Evolutionary conservation across 53 echinoderm and acorn worm genomes (phyloP).

Genomic region (Glandiceps talaboti): DNA sequence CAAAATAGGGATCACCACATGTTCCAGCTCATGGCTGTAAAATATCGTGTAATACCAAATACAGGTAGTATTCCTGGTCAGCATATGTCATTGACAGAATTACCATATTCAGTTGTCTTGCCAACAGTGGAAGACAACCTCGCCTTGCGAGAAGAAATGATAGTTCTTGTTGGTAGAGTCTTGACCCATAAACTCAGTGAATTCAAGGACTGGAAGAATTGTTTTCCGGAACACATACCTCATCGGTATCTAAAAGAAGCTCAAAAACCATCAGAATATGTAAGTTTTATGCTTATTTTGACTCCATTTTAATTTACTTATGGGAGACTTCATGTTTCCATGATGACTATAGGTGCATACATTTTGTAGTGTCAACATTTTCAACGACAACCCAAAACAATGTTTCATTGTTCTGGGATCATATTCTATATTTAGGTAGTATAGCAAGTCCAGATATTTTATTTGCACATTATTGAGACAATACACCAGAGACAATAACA

Average conservation of each 20-base stretch:
- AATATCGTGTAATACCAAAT: conserved; percentile 20
- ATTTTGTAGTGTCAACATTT: no score
- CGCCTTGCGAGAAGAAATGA: not conserved
- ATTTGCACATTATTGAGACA: no score
- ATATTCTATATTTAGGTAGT: no score
- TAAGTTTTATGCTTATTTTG: not conserved
- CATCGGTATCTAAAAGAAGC: conserved; percentile 14
- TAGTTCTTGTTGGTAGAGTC: conserved; percentile 4
- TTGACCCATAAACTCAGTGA: conserved; percentile 5
- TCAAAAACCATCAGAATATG: conserved; percentile 11
- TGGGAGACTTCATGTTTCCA: not conserved
- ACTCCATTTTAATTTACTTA: not conserved
- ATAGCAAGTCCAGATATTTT: no score
- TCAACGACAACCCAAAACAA: no score
- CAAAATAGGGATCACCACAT: conserved; percentile 45
- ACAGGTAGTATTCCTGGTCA: conserved; percentile 15
- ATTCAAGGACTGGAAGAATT: conserved; percentile 2
- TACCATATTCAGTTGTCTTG: conserved; percentile 21
- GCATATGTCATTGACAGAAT: not conserved
- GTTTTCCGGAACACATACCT: conserved; percentile 3
- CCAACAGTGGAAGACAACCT: conserved; percentile 27
- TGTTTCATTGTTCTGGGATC: no score
- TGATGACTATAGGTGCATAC: no score
- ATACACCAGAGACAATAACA: no score
- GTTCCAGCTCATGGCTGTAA: conserved; percentile 32